phyloP scores from a whole-genome alignment of 2,113 vertebrate genomes.

The Anarhynchus alexandrinus region DNA sequence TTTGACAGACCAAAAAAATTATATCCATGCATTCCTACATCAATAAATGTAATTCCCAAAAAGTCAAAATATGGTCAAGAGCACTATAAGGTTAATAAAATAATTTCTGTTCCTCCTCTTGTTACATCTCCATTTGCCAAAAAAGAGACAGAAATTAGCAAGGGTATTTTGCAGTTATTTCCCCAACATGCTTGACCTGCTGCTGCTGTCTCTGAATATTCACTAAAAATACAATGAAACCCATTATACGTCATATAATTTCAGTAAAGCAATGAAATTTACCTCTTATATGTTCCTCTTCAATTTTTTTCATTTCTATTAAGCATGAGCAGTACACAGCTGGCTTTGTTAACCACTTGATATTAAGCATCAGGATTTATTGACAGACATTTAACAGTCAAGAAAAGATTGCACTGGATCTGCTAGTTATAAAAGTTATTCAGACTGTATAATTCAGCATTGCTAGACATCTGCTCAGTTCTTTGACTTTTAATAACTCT shows the following conservation, averaged over 20 bases:
- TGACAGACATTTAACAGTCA: constrained; percentile 15
- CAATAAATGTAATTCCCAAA: not conserved
- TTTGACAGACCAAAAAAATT: not conserved
- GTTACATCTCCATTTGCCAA: not conserved
- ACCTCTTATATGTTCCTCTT: not conserved
- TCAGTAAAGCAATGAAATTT: not conserved
- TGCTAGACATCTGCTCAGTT: constrained; percentile 13
- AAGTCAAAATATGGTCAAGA: constrained; percentile 20
- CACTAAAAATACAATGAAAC: not conserved
- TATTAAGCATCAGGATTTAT: constrained; percentile 7
- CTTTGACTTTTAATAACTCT: constrained; percentile 33
- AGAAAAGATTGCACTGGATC: not conserved
- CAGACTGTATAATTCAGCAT: not conserved
- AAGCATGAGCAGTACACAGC: not conserved
- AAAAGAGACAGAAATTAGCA: not conserved
- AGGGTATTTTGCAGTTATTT: not conserved
- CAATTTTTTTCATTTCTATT: not conserved
- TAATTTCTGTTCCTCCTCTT: not conserved
- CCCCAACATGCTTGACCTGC: not conserved
- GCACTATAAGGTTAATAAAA: not conserved
- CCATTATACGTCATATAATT: not conserved
- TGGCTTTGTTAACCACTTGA: not conserved
- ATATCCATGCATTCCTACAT: not conserved
- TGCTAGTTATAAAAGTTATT: constrained; percentile 26
- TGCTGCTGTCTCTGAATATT: not conserved